These are phyloP conservation scores for Eueides isabella DNA, from an alignment of 1,140 invertebrate genomes.

Conservation along the genomic window DNA sequence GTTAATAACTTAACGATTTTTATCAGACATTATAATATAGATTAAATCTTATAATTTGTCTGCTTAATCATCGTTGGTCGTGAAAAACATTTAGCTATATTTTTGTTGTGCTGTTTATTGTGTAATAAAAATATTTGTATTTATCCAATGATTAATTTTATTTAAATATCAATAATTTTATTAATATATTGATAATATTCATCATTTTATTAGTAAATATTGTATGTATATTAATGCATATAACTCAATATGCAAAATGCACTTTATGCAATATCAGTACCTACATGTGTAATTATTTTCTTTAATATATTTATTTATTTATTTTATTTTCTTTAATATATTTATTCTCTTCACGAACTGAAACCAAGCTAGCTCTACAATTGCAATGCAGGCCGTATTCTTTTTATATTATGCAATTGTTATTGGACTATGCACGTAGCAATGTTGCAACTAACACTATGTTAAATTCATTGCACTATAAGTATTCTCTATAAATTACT, in stretches of 20 bases:
- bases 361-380: neutral
- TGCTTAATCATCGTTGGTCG: neutral
- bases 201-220: too few relatives aligned
- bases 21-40: neutral
- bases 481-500: constrained; percentile 39
- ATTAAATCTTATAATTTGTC: neutral
- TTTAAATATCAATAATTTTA: too few relatives aligned
- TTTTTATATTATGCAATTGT: constrained; percentile 35
- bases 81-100: neutral
- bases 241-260: too few relatives aligned
- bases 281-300: neutral
- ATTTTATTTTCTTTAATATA: neutral
- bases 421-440: constrained; percentile 38
- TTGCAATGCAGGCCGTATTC: neutral
- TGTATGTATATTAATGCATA: too few relatives aligned
- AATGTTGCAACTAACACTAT: constrained; percentile 27
- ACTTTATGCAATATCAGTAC: neutral
- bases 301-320: neutral
- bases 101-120: neutral
- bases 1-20: neutral
- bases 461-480: constrained; percentile 32
- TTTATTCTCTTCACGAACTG: neutral
- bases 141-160: too few relatives aligned
- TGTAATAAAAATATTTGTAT: too few relatives aligned
- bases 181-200: too few relatives aligned